Conservation (phyloP, 1,140 invertebrate species). For the Apis cerana region DNA sequence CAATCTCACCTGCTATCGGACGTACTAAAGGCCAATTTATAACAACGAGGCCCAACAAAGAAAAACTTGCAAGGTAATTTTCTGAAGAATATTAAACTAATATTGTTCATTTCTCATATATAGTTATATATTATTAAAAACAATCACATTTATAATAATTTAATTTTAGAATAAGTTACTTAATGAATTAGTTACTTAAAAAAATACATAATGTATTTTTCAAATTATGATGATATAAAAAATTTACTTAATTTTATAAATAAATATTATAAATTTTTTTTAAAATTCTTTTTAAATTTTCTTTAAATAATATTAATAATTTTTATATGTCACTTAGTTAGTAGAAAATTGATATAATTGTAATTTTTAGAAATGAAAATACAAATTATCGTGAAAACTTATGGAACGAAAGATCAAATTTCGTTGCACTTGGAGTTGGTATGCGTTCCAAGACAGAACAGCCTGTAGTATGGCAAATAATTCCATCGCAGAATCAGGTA, state of each 20-base stretch:
- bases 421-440: constrained; percentile 65
- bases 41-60: constrained; percentile 64
- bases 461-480: constrained; percentile 68
- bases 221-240: too few species aligned
- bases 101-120: not conserved
- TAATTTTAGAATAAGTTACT: too few species aligned
- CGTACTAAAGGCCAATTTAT: constrained; percentile 72
- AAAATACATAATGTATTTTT: too few species aligned
- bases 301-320: not conserved
- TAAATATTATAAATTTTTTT: too few species aligned
- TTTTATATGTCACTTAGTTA: too few species aligned
- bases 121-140: not conserved
- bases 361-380: constrained; percentile 39
- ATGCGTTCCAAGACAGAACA: constrained; percentile 58
- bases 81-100: not conserved
- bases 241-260: too few species aligned
- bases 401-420: constrained; percentile 58
- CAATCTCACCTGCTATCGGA: constrained; percentile 81
- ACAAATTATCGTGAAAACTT: constrained; percentile 45
- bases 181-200: too few species aligned
- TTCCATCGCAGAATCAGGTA: constrained; percentile 60
- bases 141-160: not conserved
- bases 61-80: constrained; percentile 61
- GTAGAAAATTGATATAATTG: not conserved
- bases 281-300: not conserved